Conservation (phyloP, 2,888 invertebrate species). For the Microplitis deprimator region DNA sequence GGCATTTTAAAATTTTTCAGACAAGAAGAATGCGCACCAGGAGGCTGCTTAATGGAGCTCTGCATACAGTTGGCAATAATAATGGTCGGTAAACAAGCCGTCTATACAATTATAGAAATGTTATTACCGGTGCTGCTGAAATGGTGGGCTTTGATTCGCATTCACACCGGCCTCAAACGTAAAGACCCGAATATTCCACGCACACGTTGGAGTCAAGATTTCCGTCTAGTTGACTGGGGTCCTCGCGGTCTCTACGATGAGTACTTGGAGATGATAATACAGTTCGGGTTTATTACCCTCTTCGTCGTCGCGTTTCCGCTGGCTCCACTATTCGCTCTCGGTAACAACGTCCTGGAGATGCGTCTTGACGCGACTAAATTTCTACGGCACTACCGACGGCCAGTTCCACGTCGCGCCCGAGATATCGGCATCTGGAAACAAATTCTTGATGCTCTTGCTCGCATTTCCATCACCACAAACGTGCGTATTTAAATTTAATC, state of each 20-base stretch:
- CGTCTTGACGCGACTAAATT: slow-evolving; percentile 88
- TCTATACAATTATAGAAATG: slow-evolving; percentile 85
- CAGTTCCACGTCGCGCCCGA: slow-evolving; percentile 81
- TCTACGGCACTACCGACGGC: slow-evolving; percentile 81
- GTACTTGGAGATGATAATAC: slow-evolving; percentile 91
- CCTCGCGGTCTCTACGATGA: slow-evolving; percentile 83
- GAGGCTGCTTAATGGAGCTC: slow-evolving; percentile 89
- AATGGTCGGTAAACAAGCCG: slow-evolving; percentile 88
- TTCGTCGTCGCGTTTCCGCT: slow-evolving; percentile 90
- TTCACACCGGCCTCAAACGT: slow-evolving; percentile 65
- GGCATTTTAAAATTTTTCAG: slow-evolving; percentile 42
- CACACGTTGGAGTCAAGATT: slow-evolving; percentile 78
- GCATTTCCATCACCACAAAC: slow-evolving; percentile 84
- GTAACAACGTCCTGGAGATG: slow-evolving; percentile 89
- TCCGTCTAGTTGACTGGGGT: slow-evolving; percentile 75
- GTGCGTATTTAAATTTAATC: slow-evolving; percentile 72
- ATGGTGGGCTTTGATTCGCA: slow-evolving; percentile 72
- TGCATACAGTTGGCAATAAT: slow-evolving; percentile 89
- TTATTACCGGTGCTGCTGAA: slow-evolving; percentile 77
- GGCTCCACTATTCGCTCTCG: slow-evolving; percentile 85
- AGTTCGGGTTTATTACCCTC: slow-evolving; percentile 89
- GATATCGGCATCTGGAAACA: slow-evolving; percentile 87
- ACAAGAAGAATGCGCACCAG: slow-evolving; percentile 81
- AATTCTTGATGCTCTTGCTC: slow-evolving; percentile 82
- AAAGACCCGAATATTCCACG: slow-evolving; percentile 61